phyloP scores from a whole-genome alignment of 2,797 vertebrate species.

The Poliocrania exsul region DNA sequence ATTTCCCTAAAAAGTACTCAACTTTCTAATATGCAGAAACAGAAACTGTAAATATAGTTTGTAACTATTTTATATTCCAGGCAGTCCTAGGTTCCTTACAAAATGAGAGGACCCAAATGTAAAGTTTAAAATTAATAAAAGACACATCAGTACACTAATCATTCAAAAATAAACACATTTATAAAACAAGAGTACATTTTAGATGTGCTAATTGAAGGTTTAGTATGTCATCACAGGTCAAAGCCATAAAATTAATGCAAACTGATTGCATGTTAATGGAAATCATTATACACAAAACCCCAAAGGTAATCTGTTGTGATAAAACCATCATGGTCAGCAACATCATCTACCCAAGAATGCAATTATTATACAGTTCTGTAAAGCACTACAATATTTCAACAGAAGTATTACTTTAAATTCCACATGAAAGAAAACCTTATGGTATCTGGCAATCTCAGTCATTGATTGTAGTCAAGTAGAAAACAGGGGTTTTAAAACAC shows the following conservation, averaged over 20 bases:
- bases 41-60: background rate
- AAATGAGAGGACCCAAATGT: background rate
- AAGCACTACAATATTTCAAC: background rate
- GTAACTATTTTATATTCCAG: background rate
- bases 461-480: background rate
- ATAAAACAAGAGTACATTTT: background rate
- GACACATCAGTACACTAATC: background rate
- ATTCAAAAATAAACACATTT: background rate
- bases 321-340: background rate
- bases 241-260: background rate
- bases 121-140: background rate
- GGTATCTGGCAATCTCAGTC: background rate
- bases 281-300: background rate
- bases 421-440: background rate
- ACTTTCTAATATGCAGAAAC: background rate
- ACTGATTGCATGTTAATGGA: background rate
- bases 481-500: background rate
- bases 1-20: background rate
- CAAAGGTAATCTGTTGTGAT: background rate
- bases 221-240: background rate
- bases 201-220: background rate
- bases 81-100: background rate
- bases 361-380: background rate
- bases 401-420: background rate
- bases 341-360: background rate